These are phyloP conservation scores for Tenthredo mesomela DNA, from an alignment of 2,888 invertebrate genomes.

Conservation along the genomic window DNA sequence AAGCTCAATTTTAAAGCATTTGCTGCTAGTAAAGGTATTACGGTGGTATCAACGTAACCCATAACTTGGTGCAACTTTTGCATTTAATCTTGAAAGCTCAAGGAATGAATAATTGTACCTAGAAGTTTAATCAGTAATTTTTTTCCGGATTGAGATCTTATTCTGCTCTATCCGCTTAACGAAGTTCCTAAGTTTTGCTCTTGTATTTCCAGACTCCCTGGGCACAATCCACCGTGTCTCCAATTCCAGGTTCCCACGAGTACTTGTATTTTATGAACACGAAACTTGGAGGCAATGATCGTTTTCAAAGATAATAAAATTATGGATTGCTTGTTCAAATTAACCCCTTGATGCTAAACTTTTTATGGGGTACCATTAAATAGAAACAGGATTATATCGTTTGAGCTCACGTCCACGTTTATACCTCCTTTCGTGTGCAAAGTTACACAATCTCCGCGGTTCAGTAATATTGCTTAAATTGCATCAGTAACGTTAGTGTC, in stretches of 20 bases:
- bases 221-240: not conserved
- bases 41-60: not conserved
- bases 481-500: not conserved
- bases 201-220: not conserved
- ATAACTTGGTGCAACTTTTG: not conserved
- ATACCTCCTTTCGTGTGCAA: not conserved
- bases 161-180: not conserved
- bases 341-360: conserved; percentile 8
- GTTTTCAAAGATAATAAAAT: not conserved
- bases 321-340: not conserved
- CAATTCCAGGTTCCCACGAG: not conserved
- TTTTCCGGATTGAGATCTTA: not conserved
- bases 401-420: not conserved
- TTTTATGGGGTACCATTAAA: not conserved
- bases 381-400: not conserved
- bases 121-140: not conserved
- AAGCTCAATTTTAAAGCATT: not conserved
- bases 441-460: not conserved
- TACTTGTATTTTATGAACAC: not conserved
- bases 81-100: not conserved
- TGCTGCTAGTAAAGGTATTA: not conserved
- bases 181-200: not conserved
- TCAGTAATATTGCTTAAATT: not conserved
- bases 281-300: not conserved
- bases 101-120: not conserved